phyloP scores from a whole-genome alignment of 2,113 vertebrate species.

The Ammospiza nelsoni region DNA sequence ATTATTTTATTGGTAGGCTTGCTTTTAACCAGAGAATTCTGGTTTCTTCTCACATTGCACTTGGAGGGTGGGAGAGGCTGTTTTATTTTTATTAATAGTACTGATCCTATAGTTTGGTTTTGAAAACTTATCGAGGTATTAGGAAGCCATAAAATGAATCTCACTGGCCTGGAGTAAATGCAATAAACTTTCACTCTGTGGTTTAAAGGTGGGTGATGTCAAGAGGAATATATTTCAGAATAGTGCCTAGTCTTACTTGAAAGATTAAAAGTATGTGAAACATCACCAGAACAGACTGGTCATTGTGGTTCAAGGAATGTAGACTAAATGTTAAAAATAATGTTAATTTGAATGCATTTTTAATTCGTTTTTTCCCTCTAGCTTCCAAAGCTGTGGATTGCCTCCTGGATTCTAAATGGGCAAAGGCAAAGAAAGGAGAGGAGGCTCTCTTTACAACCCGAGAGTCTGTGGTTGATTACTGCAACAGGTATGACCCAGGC shows the following conservation, averaged over 20 bases:
- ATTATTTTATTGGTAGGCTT: slow-evolving; percentile 94
- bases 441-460: slow-evolving; percentile 94
- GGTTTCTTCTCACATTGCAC: neutral
- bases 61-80: neutral
- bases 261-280: neutral
- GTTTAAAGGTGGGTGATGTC: neutral
- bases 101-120: neutral
- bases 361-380: slow-evolving; percentile 26
- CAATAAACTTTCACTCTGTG: neutral
- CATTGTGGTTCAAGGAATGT: neutral
- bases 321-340: neutral
- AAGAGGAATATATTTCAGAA: neutral
- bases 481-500: slow-evolving; percentile 85
- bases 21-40: neutral
- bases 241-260: neutral
- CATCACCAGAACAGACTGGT: neutral
- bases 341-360: neutral
- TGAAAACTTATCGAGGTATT: neutral
- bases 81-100: neutral
- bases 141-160: neutral
- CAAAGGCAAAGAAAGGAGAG: slow-evolving; percentile 95
- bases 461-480: slow-evolving; percentile 95
- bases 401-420: slow-evolving; percentile 98
- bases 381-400: slow-evolving; percentile 98
- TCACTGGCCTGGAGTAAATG: neutral